A percentile compares a stretch with the other conserved stretches of the same genome.
These are phyloP conservation scores for Argyrosomus regius DNA, from an alignment of 2,797 vertebrate genomes.

Conservation along the genomic window DNA sequence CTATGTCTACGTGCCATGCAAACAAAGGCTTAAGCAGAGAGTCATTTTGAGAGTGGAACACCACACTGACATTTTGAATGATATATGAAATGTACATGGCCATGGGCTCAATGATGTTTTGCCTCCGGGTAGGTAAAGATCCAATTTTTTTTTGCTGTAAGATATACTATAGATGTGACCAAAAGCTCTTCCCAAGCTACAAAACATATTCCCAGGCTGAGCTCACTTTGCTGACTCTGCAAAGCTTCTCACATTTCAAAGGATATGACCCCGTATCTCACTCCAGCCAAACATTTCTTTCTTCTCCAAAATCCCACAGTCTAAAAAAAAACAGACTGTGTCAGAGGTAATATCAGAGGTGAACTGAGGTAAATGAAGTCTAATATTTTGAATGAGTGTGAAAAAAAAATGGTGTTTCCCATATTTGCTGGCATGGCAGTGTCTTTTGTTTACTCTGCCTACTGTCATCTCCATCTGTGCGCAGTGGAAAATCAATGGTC, in stretches of 20 bases:
- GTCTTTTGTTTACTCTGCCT: conserved; percentile 41
- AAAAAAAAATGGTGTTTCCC: not conserved
- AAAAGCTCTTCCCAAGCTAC: conserved; percentile 9
- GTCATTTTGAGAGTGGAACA: not conserved
- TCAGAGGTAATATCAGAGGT: not conserved
- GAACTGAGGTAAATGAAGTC: not conserved
- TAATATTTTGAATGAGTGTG: conserved; percentile 1
- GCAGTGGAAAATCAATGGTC: conserved; percentile 35
- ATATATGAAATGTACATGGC: not conserved
- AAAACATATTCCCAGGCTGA: conserved; percentile 34
- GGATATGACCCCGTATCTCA: conserved; percentile 42
- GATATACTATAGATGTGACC: conserved; percentile 20
- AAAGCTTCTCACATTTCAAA: conserved; percentile 31
- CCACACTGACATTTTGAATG: not conserved
- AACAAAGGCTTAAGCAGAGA: not conserved
- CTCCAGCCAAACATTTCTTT: conserved; percentile 23
- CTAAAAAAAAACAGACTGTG: not conserved
- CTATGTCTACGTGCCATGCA: not conserved
- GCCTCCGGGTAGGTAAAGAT: not conserved
- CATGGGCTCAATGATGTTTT: not conserved
- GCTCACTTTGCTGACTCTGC: conserved; percentile 47
- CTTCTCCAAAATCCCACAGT: conserved; percentile 21
- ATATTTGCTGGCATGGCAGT: conserved; percentile 17
- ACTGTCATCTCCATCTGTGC: conserved; percentile 48
- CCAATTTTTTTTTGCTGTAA: not conserved